Evolutionary conservation across 2,888 invertebrate species (phyloP).

Genomic region (Crioceris asparagi): DNA sequence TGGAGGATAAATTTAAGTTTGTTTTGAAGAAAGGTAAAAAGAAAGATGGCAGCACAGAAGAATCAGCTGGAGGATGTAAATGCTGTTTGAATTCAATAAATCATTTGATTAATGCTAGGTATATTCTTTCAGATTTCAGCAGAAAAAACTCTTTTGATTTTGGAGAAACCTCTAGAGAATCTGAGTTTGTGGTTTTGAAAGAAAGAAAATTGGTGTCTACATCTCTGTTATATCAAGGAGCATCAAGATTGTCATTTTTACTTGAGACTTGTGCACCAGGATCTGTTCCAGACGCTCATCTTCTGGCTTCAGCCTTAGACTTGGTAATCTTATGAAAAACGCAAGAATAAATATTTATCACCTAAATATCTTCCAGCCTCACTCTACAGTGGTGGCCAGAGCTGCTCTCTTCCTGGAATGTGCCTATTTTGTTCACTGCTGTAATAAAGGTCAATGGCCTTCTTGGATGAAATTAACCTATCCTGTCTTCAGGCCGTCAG

Average conservation of each 20-base stretch:
- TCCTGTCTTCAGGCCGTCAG: constrained; percentile 62
- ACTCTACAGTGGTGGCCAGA: constrained; percentile 87
- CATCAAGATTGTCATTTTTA: constrained; percentile 81
- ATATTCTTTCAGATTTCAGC: constrained; percentile 51
- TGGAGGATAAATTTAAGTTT: constrained; percentile 81
- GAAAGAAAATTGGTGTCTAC: constrained; percentile 77
- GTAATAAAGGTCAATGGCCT: constrained; percentile 98
- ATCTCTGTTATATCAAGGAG: constrained; percentile 72
- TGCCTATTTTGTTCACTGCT: constrained; percentile 92
- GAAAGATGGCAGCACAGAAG: constrained; percentile 80
- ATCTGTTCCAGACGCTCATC: constrained; percentile 88
- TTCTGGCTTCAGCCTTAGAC: constrained; percentile 88
- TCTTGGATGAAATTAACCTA: constrained; percentile 90
- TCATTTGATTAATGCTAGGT: no score
- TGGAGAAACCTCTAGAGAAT: constrained; percentile 68
- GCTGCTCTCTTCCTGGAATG: constrained; percentile 91
- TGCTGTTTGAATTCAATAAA: no score
- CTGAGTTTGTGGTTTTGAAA: constrained; percentile 79
- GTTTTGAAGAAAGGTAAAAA: constrained; percentile 80
- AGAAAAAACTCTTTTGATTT: constrained; percentile 75
- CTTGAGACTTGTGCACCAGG: constrained; percentile 95
- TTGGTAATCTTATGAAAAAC: constrained; percentile 54
- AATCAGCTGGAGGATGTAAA: constrained; percentile 68
- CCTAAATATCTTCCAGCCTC: constrained; percentile 50
- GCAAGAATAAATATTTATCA: background rate